These are phyloP conservation scores for Leucoraja ocellata DNA, from an alignment of 2,797 vertebrate species.

Conservation along the genomic window DNA sequence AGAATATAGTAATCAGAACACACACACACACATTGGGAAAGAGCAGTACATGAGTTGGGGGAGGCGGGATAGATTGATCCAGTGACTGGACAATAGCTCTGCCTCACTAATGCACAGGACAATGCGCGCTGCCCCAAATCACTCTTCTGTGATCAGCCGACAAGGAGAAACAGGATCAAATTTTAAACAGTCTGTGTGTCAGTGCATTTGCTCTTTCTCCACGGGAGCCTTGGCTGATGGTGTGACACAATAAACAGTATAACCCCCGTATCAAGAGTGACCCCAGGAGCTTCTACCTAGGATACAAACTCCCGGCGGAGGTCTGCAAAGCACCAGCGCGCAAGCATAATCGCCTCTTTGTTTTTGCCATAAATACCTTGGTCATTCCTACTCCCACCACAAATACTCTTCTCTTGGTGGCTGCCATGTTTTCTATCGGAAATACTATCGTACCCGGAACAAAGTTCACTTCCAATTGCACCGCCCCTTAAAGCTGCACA, in stretches of 20 bases:
- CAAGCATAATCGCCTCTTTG: background rate
- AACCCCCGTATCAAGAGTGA: background rate
- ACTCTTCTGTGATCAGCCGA: background rate
- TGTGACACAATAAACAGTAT: too few relatives aligned
- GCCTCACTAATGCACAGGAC: background rate
- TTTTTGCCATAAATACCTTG: constrained; percentile 64
- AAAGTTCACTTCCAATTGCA: background rate
- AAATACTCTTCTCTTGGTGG: constrained; percentile 64
- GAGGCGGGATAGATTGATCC: background rate
- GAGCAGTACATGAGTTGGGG: background rate
- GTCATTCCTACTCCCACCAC: constrained; percentile 94
- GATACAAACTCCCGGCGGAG: constrained; percentile 45
- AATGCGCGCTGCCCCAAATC: background rate
- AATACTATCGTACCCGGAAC: background rate
- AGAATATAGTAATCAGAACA: background rate
- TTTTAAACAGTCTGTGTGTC: background rate
- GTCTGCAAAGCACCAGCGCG: constrained; percentile 40
- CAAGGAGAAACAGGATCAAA: background rate
- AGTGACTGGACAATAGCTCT: background rate
- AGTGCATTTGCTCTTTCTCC: background rate
- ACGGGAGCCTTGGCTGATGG: background rate
- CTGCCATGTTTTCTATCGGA: constrained; percentile 47
- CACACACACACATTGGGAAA: background rate
- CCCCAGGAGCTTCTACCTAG: constrained; percentile 41
- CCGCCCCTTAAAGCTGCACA: constrained; percentile 13